phyloP scores from a whole-genome alignment of 2,888 invertebrate species.

The Hydropsyche betteni region DNA sequence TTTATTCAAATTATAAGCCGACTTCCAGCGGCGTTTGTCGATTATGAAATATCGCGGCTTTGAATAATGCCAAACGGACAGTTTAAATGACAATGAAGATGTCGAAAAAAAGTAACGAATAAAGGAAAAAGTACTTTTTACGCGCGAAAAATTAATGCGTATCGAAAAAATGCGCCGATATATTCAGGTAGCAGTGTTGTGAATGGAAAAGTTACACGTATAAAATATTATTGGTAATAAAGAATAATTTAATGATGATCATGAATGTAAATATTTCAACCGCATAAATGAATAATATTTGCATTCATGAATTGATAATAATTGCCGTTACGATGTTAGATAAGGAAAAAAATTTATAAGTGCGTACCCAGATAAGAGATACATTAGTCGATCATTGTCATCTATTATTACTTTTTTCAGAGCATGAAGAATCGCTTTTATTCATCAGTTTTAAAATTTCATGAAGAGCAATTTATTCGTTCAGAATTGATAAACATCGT shows the following conservation, averaged over 20 bases:
- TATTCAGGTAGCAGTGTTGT: not conserved
- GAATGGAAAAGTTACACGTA: conserved; percentile 15
- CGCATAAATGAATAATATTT: conserved; percentile 27
- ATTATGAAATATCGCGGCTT: conserved; percentile 21
- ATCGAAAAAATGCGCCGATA: too few species aligned
- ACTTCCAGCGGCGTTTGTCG: conserved; percentile 18
- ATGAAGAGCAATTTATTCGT: too few species aligned
- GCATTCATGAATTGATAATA: conserved; percentile 25
- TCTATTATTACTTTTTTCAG: conserved; percentile 17
- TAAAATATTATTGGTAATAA: conserved; percentile 16
- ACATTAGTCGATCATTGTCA: conserved; percentile 30
- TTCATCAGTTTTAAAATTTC: not conserved
- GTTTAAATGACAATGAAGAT: too few species aligned
- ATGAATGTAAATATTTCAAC: conserved; percentile 27
- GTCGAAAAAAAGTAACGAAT: too few species aligned
- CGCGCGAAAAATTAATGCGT: too few species aligned
- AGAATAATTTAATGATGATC: conserved; percentile 27
- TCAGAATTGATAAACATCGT: too few species aligned
- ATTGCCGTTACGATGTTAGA: conserved; percentile 14
- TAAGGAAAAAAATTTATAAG: not conserved
- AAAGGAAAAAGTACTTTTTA: too few species aligned
- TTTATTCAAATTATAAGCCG: conserved; percentile 44
- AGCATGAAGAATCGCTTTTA: conserved; percentile 13
- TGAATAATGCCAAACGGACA: too few species aligned
- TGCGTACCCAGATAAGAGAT: conserved; percentile 7